Percentiles rank a stretch among this genome's conserved stretches.
Evolutionary conservation across 2,888 invertebrate species (phyloP).

Genomic region (Penaeus monodon): DNA sequence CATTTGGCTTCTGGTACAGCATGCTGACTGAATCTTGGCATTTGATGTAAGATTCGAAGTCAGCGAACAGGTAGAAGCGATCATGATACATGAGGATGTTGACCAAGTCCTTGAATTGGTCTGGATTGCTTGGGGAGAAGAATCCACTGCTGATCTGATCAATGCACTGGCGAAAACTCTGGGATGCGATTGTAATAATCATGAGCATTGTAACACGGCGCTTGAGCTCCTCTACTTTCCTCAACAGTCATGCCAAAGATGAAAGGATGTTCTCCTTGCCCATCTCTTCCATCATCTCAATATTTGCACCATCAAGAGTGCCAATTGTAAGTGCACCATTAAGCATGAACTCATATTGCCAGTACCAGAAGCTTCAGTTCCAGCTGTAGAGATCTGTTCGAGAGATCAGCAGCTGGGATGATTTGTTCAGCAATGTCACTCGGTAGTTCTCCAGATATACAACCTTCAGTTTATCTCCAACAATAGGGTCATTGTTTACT

Average conservation of each 20-base stretch:
- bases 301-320: constrained; percentile 98
- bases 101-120: constrained; percentile 88
- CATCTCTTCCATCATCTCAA: constrained; percentile 99
- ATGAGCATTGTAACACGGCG: constrained; percentile 85
- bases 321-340: constrained; percentile 99
- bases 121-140: constrained; percentile 92
- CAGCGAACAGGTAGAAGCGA: constrained; percentile 91
- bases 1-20: constrained; percentile 87
- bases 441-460: constrained; percentile 98
- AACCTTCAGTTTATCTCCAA: constrained; percentile 93
- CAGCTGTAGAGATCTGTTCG: constrained; percentile 99
- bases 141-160: constrained; percentile 97
- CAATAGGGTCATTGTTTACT: constrained; percentile 97
- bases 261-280: constrained; percentile 95
- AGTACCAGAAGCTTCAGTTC: constrained; percentile 99
- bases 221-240: constrained; percentile 83
- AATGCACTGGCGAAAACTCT: constrained; percentile 91
- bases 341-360: constrained; percentile 99
- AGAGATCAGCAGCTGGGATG: constrained; percentile 98
- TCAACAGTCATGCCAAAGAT: constrained; percentile 95
- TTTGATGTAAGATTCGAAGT: constrained; percentile 93
- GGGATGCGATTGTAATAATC: constrained; percentile 91
- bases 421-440: constrained; percentile 98
- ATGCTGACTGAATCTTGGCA: constrained; percentile 90
- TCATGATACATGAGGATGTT: constrained; percentile 94